phyloP scores from a whole-genome alignment of 2,888 invertebrate genomes.

The Drosophila yooni region DNA sequence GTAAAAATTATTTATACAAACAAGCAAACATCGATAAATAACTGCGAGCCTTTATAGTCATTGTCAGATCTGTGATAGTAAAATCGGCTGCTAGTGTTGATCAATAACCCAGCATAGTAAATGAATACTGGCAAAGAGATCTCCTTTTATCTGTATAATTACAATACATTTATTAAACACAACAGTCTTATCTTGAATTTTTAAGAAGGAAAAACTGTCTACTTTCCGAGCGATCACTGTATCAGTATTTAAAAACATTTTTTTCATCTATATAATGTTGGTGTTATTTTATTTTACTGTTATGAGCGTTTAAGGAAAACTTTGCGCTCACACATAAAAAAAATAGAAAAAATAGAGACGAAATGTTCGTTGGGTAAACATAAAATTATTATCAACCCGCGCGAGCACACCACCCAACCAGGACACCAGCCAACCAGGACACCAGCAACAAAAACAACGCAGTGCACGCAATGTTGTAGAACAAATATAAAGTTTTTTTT shows the following conservation, averaged over 20 bases:
- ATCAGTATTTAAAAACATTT: constrained; percentile 17
- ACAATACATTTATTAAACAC: background rate
- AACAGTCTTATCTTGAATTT: background rate
- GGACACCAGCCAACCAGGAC: constrained; percentile 32
- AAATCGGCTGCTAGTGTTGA: background rate
- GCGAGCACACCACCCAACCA: constrained; percentile 41
- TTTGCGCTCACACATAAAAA: constrained; percentile 53
- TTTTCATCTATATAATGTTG: constrained; percentile 26
- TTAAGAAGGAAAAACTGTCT: background rate
- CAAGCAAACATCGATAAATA: background rate
- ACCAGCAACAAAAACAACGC: constrained; percentile 26
- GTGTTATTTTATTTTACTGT: constrained; percentile 64
- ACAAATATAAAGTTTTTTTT: constrained; percentile 71
- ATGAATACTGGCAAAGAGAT: background rate
- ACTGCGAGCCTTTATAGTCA: background rate
- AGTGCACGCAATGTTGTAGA: constrained; percentile 70
- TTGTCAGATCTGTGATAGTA: background rate
- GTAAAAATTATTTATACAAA: background rate
- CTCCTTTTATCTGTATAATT: background rate
- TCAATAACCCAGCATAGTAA: background rate
- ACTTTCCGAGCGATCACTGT: constrained; percentile 21
- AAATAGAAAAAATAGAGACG: constrained; percentile 34
- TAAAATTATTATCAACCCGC: constrained; percentile 75
- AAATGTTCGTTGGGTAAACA: constrained; percentile 71
- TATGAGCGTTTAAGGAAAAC: constrained; percentile 77